phyloP scores from a whole-genome alignment of 2,888 invertebrate species.

The Pteria penguin region DNA sequence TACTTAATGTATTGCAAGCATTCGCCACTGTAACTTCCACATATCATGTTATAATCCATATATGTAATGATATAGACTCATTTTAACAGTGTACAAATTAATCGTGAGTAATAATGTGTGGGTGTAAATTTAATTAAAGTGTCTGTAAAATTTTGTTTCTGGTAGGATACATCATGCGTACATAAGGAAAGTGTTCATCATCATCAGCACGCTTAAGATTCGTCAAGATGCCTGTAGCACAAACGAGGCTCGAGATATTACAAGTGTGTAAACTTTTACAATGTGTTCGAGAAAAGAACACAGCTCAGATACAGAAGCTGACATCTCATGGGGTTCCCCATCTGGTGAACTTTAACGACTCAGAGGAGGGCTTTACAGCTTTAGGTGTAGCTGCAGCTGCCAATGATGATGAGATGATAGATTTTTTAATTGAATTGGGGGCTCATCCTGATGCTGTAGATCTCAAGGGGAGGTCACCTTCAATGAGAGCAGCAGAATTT shows the following conservation, averaged over 20 bases:
- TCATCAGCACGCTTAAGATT: too few relatives aligned
- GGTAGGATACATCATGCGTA: too few relatives aligned
- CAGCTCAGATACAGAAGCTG: conserved; percentile 77
- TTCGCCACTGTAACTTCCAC: too few relatives aligned
- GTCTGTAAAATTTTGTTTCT: too few relatives aligned
- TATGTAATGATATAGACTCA: too few relatives aligned
- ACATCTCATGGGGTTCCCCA: conserved; percentile 77
- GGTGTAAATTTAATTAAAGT: too few relatives aligned
- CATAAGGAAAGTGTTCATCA: too few relatives aligned
- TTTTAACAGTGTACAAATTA: too few relatives aligned
- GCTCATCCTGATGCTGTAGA: conserved; percentile 80
- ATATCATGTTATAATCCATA: too few relatives aligned
- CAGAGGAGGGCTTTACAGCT: conserved; percentile 77
- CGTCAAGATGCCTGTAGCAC: conserved; percentile 78
- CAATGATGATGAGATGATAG: conserved; percentile 80
- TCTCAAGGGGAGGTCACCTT: conserved; percentile 77
- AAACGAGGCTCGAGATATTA: conserved; percentile 76
- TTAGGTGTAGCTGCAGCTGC: conserved; percentile 76
- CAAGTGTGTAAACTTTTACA: conserved; percentile 80
- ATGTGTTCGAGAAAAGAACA: conserved; percentile 78
- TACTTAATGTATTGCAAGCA: too few relatives aligned
- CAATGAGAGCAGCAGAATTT: conserved; percentile 79
- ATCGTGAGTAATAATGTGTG: too few relatives aligned
- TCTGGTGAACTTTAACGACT: conserved; percentile 79
- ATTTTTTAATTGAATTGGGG: conserved; percentile 76